Percentiles rank a stretch among this genome's conserved stretches.
These are phyloP conservation scores for Synergus japonicus DNA, from an alignment of 2,888 invertebrate species.

Conservation along the genomic window DNA sequence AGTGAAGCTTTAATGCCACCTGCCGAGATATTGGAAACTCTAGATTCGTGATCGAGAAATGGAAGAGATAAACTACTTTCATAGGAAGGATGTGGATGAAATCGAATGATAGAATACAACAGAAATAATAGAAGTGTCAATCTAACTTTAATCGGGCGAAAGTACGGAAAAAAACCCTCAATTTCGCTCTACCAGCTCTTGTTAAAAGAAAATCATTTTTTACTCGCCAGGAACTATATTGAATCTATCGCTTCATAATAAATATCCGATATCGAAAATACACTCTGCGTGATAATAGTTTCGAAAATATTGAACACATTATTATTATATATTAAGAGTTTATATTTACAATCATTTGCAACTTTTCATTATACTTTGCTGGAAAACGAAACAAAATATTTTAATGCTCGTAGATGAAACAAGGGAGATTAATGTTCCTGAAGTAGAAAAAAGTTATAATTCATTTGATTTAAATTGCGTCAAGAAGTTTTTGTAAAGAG, in stretches of 20 bases:
- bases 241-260: not conserved
- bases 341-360: too few species aligned
- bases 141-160: not conserved
- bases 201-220: too few species aligned
- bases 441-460: not conserved
- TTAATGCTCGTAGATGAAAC: not conserved
- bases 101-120: not conserved
- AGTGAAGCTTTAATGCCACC: conserved; percentile 41
- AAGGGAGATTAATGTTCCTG: not conserved
- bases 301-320: too few species aligned
- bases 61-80: not conserved
- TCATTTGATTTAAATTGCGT: conserved; percentile 23
- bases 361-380: not conserved
- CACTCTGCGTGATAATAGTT: too few species aligned
- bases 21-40: conserved; percentile 44
- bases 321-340: too few species aligned
- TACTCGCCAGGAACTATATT: not conserved
- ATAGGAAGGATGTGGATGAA: not conserved
- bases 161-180: not conserved
- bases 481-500: conserved; percentile 1
- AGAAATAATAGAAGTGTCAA: conserved; percentile 15
- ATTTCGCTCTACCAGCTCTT: too few species aligned
- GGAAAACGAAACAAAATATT: not conserved
- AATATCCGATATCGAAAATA: too few species aligned
- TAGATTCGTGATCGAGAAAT: conserved; percentile 14